These are phyloP conservation scores for Phyllostomus hastatus DNA, from an alignment of 2,113 vertebrate species.

Conservation along the genomic window DNA sequence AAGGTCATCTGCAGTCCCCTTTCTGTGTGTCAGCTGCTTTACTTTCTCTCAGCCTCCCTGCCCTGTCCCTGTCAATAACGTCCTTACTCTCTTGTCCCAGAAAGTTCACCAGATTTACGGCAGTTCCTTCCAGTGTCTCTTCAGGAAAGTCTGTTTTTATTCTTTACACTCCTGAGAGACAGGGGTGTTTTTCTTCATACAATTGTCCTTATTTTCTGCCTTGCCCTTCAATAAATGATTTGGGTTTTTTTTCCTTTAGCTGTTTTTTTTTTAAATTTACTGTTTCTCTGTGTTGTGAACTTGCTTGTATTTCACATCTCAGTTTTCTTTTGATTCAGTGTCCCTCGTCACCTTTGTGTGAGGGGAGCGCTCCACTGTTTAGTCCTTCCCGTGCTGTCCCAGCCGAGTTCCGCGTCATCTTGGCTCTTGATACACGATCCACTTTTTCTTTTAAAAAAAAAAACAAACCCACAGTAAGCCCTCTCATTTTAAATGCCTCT, in stretches of 20 bases:
- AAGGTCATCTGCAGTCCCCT: neutral
- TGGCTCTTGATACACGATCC: neutral
- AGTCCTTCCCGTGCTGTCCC: neutral
- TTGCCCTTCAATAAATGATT: conserved; percentile 1
- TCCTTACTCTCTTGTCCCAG: neutral
- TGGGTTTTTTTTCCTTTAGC: neutral
- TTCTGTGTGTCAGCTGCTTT: neutral
- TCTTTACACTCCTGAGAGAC: neutral
- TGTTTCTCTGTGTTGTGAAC: neutral
- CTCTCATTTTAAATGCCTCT: neutral
- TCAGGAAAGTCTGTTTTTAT: neutral
- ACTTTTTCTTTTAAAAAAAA: neutral
- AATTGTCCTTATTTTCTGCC: neutral
- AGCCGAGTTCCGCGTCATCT: neutral
- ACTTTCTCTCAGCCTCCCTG: neutral
- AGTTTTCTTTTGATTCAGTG: neutral
- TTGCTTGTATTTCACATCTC: neutral
- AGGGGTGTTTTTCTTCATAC: neutral
- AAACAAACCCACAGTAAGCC: neutral
- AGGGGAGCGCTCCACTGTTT: neutral
- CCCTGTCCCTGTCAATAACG: neutral
- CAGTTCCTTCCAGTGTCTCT: neutral
- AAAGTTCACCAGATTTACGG: neutral
- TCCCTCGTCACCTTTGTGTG: neutral
- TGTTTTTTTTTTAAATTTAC: neutral